Percentiles rank a stretch among this genome's conserved stretches.
Evolutionary conservation across 1,140 invertebrate species (phyloP).

Genomic region (Scaptomyza hsui): DNA sequence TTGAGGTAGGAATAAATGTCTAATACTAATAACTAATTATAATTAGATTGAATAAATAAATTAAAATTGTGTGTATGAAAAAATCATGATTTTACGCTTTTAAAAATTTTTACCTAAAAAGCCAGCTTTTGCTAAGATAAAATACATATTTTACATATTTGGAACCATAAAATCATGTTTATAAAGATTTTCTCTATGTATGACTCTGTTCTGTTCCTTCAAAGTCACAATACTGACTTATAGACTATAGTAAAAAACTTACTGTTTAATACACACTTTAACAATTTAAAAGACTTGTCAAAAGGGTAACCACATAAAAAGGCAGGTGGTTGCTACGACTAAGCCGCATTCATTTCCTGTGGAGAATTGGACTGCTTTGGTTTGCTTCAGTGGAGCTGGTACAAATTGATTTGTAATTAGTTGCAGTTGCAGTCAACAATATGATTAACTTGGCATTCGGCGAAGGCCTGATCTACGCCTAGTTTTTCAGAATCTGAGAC

Average conservation of each 20-base stretch:
- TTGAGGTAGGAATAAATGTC: not conserved
- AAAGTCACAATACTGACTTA: slow-evolving; percentile 58
- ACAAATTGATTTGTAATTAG: slow-evolving; percentile 82
- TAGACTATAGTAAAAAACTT: slow-evolving; percentile 25
- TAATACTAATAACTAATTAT: too few species aligned
- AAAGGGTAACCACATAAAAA: slow-evolving; percentile 30
- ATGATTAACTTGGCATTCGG: slow-evolving; percentile 65
- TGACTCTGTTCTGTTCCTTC: slow-evolving; percentile 21
- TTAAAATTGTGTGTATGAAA: not conserved
- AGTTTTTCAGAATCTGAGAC: slow-evolving; percentile 2
- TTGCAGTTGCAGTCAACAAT: slow-evolving; percentile 78
- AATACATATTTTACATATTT: not conserved
- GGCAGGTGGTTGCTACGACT: slow-evolving; percentile 53
- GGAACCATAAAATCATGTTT: slow-evolving; percentile 18
- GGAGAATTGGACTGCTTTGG: slow-evolving; percentile 47
- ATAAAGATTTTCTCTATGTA: slow-evolving; percentile 3
- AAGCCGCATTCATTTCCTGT: slow-evolving; percentile 53
- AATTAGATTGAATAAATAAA: not conserved
- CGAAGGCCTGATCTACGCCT: slow-evolving; percentile 18
- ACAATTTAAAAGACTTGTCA: slow-evolving; percentile 60
- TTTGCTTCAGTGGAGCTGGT: slow-evolving; percentile 48
- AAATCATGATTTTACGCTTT: too few species aligned
- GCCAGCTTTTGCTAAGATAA: too few species aligned
- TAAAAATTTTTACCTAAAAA: too few species aligned
- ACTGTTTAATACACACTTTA: slow-evolving; percentile 39